Conservation (phyloP, 1,140 invertebrate species). For the Platyura marginata region DNA sequence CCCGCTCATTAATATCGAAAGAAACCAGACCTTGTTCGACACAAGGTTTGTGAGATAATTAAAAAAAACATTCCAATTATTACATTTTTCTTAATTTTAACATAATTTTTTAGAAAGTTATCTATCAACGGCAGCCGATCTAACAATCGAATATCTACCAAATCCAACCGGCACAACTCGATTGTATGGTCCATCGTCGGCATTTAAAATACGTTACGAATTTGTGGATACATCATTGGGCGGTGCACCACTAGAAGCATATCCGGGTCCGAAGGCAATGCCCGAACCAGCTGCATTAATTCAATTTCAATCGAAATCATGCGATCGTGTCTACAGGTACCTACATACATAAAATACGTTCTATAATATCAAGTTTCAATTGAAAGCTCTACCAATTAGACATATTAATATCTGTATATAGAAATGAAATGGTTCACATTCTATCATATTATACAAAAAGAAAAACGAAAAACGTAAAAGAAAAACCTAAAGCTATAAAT, state of each 20-base stretch:
- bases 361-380: no score
- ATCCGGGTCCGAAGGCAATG: neutral
- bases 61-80: no score
- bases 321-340: slow-evolving; percentile 28
- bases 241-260: slow-evolving; percentile 1
- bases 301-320: slow-evolving; percentile 10
- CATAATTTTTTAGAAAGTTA: slow-evolving; percentile 45
- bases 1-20: slow-evolving; percentile 49
- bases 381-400: no score
- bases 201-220: slow-evolving; percentile 59
- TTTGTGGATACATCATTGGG: slow-evolving; percentile 34
- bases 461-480: no score
- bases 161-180: slow-evolving; percentile 1
- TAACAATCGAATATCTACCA: slow-evolving; percentile 40
- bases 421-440: no score
- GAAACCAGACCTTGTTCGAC: slow-evolving; percentile 52
- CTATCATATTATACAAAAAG: no score
- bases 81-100: no score
- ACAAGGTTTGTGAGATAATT: no score
- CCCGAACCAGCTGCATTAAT: slow-evolving; percentile 1
- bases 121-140: slow-evolving; percentile 45
- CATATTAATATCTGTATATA: no score
- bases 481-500: no score
- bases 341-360: no score
- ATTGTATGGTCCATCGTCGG: neutral